phyloP scores from a whole-genome alignment of 92 coral and sea anemone genomes.

The Galaxea fascicularis region DNA sequence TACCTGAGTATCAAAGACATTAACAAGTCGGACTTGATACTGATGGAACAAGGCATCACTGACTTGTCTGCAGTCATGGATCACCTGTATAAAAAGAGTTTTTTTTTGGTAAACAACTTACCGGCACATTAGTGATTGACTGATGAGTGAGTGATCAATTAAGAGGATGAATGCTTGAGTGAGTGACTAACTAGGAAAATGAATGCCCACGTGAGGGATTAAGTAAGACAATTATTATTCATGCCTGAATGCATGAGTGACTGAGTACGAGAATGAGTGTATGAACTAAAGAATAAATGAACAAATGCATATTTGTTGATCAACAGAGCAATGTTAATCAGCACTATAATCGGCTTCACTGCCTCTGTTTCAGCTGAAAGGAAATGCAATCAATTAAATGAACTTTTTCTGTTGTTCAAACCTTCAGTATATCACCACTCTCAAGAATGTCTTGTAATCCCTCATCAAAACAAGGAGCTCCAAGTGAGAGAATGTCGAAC shows the following conservation, averaged over 20 bases:
- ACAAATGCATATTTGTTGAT: too few species aligned
- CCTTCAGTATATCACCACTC: conserved; percentile 92
- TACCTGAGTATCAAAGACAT: conserved; percentile 96
- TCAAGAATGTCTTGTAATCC: conserved; percentile 91
- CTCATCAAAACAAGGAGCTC: conserved; percentile 87
- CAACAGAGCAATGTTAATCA: too few species aligned
- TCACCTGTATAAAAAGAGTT: conserved; percentile 58
- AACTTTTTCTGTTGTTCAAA: not conserved
- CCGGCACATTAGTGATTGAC: not conserved
- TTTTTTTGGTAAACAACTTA: not conserved
- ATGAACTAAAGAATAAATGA: too few species aligned
- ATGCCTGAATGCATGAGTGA: too few species aligned
- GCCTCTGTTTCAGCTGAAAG: not conserved
- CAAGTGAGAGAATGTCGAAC: conserved; percentile 89
- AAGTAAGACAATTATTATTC: too few species aligned
- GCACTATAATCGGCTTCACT: too few species aligned
- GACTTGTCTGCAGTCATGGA: conserved; percentile 93
- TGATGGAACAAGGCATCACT: conserved; percentile 95
- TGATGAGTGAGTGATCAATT: too few species aligned
- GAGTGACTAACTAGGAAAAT: too few species aligned
- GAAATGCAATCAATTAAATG: not conserved
- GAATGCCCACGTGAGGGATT: too few species aligned
- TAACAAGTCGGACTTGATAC: conserved; percentile 78
- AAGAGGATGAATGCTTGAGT: too few species aligned
- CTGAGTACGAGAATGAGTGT: too few species aligned